Evolutionary conservation across 1,140 invertebrate species (phyloP), one percentile per base, ranked within the genome.

Genomic region (Polypedilum vanderplanki): DNA sequence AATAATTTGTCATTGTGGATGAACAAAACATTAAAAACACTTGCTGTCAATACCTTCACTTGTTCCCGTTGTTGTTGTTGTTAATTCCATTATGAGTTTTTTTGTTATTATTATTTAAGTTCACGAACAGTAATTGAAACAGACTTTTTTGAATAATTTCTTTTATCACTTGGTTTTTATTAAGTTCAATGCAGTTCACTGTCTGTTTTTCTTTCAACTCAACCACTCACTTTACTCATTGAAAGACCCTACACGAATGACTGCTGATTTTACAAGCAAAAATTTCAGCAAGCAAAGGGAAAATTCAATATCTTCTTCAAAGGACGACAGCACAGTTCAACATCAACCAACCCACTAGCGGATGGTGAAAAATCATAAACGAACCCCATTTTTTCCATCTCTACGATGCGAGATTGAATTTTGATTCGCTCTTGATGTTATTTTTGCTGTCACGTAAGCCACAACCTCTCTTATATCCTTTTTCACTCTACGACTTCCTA

Each of bases 361-460:
- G 17, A 70, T 57, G 46, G 46, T 57, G 46, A 70, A 70, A 70
- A 70, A 70, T 18, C 65, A 70, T 20, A 70, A 70, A 22, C 65
- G 65, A 70, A 70, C 17, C 65, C 65, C 65, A 18, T 20, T 70
- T 70, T 70, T 22, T 18, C 17, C 17, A 70, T 18, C 65, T 20
- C 9, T 18, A 70, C 65, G 65, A 20, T 9, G 18, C 65, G 65
- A 70, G 20, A 70, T 20, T 70, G 65, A 70, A 7, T 70, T 22
- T 18, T 70, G 65, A 70, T 70, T 70, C 65, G 65, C 65, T 70
- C 65, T 70, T 70, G 65, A 70, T 70, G 17, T 70, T 70, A 70
- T 70, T 70, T 70, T 70, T 70, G 65, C 65, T 70, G 65, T 70
- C 65, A 70, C 7, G 46, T 70, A 70, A 70, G 65, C 65, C 65